phyloP scores from a whole-genome alignment of 2,888 invertebrate species.

The Cheilosia urbana region DNA sequence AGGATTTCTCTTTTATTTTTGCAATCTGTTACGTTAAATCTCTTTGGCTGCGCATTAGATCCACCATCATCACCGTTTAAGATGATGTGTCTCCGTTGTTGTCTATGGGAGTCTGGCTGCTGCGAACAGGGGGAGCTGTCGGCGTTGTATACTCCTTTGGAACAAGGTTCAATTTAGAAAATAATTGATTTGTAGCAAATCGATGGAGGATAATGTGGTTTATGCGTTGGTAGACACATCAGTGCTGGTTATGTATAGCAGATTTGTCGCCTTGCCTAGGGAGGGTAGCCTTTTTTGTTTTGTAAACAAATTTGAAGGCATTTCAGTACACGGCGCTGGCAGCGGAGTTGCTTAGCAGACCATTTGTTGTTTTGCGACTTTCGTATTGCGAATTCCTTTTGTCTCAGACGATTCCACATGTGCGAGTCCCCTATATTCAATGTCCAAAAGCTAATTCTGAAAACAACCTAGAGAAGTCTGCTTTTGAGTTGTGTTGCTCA shows the following conservation, averaged over 20 bases:
- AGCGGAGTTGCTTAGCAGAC: too few relatives aligned
- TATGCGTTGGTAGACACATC: conserved; percentile 54
- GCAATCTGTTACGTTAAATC: conserved; percentile 75
- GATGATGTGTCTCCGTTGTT: conserved; percentile 49
- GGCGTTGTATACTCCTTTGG: conserved; percentile 31
- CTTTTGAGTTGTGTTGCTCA: too few relatives aligned
- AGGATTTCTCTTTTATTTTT: conserved; percentile 71
- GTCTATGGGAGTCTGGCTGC: conserved; percentile 33
- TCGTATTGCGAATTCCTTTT: too few relatives aligned
- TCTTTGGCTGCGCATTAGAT: conserved; percentile 66
- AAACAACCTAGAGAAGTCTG: too few relatives aligned
- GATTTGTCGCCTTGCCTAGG: conserved; percentile 5
- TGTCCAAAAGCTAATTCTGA: too few relatives aligned
- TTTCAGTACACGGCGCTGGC: too few relatives aligned
- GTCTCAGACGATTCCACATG: too few relatives aligned
- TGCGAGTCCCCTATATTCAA: too few relatives aligned
- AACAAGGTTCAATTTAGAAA: conserved; percentile 71
- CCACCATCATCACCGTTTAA: conserved; percentile 70
- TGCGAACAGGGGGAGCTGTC: conserved; percentile 30
- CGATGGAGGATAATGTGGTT: conserved; percentile 72
- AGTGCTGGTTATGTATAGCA: conserved; percentile 21
- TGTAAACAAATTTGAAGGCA: not conserved
- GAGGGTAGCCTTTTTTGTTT: not conserved
- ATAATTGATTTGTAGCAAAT: conserved; percentile 75
- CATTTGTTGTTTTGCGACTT: too few relatives aligned